Evolutionary conservation across 2,113 vertebrate genomes (phyloP).

Genomic region (rat (Rattus norvegicus)): GRCr8 NC_086022.1:28935001-28935500

Average conservation of each 20-base stretch:
- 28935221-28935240: slow-evolving; percentile 60
- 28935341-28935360: slow-evolving; percentile 38
- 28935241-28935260: slow-evolving; percentile 77
- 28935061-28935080: slow-evolving; percentile 50
- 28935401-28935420: neutral
- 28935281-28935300: slow-evolving; percentile 57
- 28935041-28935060: slow-evolving; percentile 62
- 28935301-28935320: slow-evolving; percentile 62
- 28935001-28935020: slow-evolving; percentile 29
- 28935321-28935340: slow-evolving; percentile 73
- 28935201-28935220: slow-evolving; percentile 71
- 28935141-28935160: slow-evolving; percentile 63
- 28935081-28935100: slow-evolving; percentile 70
- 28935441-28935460: neutral
- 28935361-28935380: slow-evolving; percentile 12
- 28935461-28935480: slow-evolving; percentile 42
- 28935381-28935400: slow-evolving; percentile 42
- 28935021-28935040: slow-evolving; percentile 42
- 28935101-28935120: slow-evolving; percentile 45
- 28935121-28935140: slow-evolving; percentile 62
- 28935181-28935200: slow-evolving; percentile 68
- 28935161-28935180: slow-evolving; percentile 72
- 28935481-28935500: neutral
- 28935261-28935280: slow-evolving; percentile 62
- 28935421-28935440: neutral